Evolutionary conservation across 2,797 vertebrate genomes (phyloP).

Genomic region (Trichosurus vulpecula): DNA sequence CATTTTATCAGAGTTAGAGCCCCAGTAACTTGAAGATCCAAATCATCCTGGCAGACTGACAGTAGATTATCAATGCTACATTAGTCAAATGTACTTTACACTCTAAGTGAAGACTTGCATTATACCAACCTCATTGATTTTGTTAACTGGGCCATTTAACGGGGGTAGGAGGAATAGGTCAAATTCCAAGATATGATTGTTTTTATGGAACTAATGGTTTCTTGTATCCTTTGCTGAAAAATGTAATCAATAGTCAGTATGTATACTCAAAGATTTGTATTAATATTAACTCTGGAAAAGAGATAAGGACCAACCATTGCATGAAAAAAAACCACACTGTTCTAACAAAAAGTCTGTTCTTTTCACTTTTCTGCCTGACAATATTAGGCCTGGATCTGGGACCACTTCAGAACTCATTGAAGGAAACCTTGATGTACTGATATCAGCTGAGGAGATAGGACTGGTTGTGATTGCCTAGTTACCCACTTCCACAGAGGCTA

Average conservation of each 20-base stretch:
- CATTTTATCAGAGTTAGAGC: background rate
- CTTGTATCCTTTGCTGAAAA: constrained; percentile 34
- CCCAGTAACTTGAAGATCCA: background rate
- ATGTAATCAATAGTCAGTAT: constrained; percentile 33
- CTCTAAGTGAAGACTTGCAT: background rate
- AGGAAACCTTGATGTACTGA: background rate
- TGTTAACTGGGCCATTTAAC: constrained; percentile 10
- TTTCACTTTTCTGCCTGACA: constrained; percentile 27
- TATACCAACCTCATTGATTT: background rate
- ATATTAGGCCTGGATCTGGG: background rate
- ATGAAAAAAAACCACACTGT: constrained; percentile 38
- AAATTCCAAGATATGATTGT: background rate
- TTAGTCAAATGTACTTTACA: background rate
- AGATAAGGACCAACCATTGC: constrained; percentile 36
- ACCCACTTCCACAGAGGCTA: background rate
- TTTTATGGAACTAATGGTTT: constrained; percentile 2
- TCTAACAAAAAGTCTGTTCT: constrained; percentile 10
- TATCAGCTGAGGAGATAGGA: background rate
- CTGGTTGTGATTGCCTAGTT: background rate
- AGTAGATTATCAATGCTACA: background rate
- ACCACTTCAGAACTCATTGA: background rate
- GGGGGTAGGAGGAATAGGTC: background rate
- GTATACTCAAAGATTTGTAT: constrained; percentile 23
- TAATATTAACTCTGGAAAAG: constrained; percentile 50
- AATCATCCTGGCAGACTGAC: background rate